Evolutionary conservation across 2,113 vertebrate species (phyloP), one percentile per base, ranked within the genome.

Genomic region (Laterallus jamaicensis): DNA sequence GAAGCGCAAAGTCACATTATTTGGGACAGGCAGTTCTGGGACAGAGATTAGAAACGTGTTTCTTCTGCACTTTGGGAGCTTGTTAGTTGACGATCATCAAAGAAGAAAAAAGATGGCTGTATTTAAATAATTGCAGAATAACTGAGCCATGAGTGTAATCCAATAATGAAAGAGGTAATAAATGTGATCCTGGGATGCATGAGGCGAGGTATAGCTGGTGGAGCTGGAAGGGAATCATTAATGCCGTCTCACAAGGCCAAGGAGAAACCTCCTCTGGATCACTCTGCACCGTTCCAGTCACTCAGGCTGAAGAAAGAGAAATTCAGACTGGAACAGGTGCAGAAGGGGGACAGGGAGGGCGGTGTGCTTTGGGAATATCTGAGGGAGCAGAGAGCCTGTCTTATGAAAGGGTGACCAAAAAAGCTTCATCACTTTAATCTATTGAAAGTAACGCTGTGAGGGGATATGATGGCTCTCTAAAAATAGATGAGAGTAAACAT

Each of bases 401-500:
- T 90, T 63, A 59, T 29, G 77, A 86, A 92, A 94, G 79, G 40
- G 86, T 54, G 83, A 93, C 93, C 32, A 87, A 91, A 97, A 93
- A 73, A 95, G 49, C 78, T 54, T 73, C 74, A 40, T n/a, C 91
- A 84, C 88, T 95, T 95, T 92, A 69, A 95, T 90, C 95, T 87
- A 12, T 6, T 85, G 75, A 64, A 90, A 73, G 81, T 58, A 90
- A 87, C 54, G 78, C 90, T 80, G 50, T 11, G 93, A 96, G 75
- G 59, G 59, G 78, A 87, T 76, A 58, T 26, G 90, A 26, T 77
- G 91, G 86, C 71, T 74, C 47, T 90, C 78, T 92, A 93, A 96
- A 80, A 94, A 95, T 94, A 95, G 90, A 69, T 54, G 81, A 63
- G 90, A 87, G 78, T 93, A 92, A 95, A 97, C 82, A 91, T 40